phyloP scores from a whole-genome alignment of 2,113 vertebrate genomes.

The Columbina picui region DNA sequence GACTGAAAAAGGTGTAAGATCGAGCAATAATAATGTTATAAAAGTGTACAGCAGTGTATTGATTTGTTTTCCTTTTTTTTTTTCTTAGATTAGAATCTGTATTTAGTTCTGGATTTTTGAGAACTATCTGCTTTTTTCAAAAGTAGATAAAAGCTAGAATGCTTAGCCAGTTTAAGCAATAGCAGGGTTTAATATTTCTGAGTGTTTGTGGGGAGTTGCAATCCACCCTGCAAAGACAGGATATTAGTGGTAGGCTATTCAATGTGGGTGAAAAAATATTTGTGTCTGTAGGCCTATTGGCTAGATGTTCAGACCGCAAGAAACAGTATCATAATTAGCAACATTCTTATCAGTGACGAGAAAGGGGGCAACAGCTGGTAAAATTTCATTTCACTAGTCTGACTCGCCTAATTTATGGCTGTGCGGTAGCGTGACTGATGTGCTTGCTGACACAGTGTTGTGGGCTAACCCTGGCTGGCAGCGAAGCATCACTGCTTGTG shows the following conservation, averaged over 20 bases:
- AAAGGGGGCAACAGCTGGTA: not conserved
- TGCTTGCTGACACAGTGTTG: not conserved
- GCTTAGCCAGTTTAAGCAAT: not conserved
- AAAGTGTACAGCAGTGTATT: not conserved
- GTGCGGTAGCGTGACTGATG: not conserved
- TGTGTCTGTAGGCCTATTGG: not conserved
- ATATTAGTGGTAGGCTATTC: not conserved
- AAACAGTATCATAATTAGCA: not conserved
- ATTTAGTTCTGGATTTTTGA: not conserved
- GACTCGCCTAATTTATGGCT: not conserved
- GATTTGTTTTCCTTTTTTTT: not conserved
- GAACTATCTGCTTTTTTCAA: not conserved
- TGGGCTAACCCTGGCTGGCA: not conserved
- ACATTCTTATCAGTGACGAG: not conserved
- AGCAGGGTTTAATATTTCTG: not conserved
- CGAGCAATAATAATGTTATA: not conserved
- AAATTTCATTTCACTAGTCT: not conserved
- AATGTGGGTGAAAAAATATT: not conserved
- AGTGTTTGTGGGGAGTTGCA: not conserved
- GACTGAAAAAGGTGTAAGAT: constrained; percentile 81
- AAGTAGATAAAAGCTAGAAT: not conserved
- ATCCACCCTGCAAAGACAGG: not conserved
- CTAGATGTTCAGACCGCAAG: not conserved
- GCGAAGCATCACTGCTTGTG: fast-evolving
- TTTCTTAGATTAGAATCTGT: not conserved